Evolutionary conservation across 2,113 vertebrate species (phyloP), one percentile per base, ranked within the genome.

Genomic region (Zingel zingel): DNA sequence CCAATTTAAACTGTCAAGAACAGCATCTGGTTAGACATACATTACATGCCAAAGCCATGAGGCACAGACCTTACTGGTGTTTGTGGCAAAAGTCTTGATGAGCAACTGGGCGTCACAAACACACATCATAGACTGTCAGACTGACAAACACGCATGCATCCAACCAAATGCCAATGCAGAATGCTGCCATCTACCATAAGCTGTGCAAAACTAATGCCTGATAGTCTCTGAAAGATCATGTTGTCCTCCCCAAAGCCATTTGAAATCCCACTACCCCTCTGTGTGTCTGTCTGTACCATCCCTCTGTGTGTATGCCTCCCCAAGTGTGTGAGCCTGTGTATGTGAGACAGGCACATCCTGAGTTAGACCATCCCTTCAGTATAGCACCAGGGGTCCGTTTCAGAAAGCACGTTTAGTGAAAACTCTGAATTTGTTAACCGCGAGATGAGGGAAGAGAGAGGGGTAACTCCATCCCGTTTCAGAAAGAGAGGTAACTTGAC

Each of bases 361-460:
- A 78, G 75, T 83, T 74, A 86, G 59, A 79, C 70, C 54, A 77
- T 77, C 74, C 65, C 75, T 89, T 81, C 43, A 67, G 25, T 47
- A 13, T 39, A 63, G 74, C n/a, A 36, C 74, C 79, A 30, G 30
- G 30, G 30, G 30, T 30, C 30, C 30, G 30, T 30, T 30, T 30
- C 4, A 30, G 30, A 30, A 30, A 30, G 30, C 30, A 30, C 3
- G 30, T 30, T 30, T 30, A 30, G 30, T 30, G 30, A 30, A 30
- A 30, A 30, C 30, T 30, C 27, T 27, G 30, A 30, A 4, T 4
- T 30, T 30, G 30, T 30, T 30, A 30, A 30, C 30, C 30, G 3
- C 4, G 30, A 30, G 30, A 30, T 30, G 30, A 30, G 30, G 30
- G 30, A 27, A 27, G 27, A 27, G 27, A 27, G 27, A 27, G 2